Evolutionary conservation across 2,888 invertebrate species (phyloP), one percentile per base, ranked within the genome.

Genomic region (Yponomeuta malinellus): DNA sequence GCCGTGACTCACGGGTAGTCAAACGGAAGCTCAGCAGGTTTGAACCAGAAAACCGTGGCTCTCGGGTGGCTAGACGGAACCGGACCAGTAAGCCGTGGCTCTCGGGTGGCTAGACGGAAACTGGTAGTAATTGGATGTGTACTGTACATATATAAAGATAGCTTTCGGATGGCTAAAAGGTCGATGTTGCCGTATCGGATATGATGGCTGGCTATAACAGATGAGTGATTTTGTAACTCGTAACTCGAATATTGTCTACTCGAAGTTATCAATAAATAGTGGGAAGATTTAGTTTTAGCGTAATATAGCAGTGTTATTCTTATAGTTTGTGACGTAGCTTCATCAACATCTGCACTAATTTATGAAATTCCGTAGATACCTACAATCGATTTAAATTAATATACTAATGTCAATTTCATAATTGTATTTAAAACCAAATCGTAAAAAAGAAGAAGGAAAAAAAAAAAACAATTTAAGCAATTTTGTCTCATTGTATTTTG

Each of bases 71-170:
- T n/a, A 43, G 15, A 64, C 64, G 64, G 64, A 48, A 68, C 10
- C 2, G 48, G 52, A 69, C 9, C 31, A 69, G 37, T 52, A 69
- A 48, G 52, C 59, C 69, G 69, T 69, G 68, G n/a, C 68, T 48
- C 68, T 48, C 43, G 48, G 68, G 68, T 68, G 48, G 68, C 68
- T 52, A 68, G 37, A 68, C 68, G 68, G 68, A 23, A 68, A 43
- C 66, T 33, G 12, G 15, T 66, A 66, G 6, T 12, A 10, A 66
- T 12, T 33, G 9, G n/a, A 0, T 23, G 29, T 10, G 33, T 33
- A 3, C 3, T 6, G 2, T 10, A 33, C 1, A 6, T 66, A 10
- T 43, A 3, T 43, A 23, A 9, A 43, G 12, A n/a, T 68, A 15
- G 43, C 43, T 15, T 29, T 68, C 43, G 43, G 43, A 29, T 48